Evolutionary conservation across 2,113 vertebrate genomes (phyloP).

Genomic region (Raja brachyura): DNA sequence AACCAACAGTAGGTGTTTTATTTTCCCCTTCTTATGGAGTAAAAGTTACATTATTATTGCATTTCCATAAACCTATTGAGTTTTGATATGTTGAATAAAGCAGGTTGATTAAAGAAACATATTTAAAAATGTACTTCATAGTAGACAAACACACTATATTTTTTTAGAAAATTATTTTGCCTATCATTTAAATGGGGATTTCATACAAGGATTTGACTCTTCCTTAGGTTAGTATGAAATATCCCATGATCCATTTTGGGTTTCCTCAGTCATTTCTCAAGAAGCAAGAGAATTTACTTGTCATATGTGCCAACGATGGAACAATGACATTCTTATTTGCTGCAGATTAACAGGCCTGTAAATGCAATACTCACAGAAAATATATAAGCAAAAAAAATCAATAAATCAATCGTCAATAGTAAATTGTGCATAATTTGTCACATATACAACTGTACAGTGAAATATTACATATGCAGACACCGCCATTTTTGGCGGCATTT

Average conservation of each 20-base stretch:
- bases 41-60: not conserved
- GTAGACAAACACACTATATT: not conserved
- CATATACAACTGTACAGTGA: too few species aligned
- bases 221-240: not conserved
- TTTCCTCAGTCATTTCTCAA: too few species aligned
- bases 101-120: not conserved
- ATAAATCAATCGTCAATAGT: too few species aligned
- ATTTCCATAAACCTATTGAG: not conserved
- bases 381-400: too few species aligned
- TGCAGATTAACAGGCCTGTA: too few species aligned
- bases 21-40: not conserved
- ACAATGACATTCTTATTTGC: too few species aligned
- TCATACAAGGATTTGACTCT: not conserved
- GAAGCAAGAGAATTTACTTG: not conserved
- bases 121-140: not conserved
- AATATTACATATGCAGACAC: too few species aligned
- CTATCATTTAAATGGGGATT: not conserved
- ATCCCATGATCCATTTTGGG: not conserved
- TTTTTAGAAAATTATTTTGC: not conserved
- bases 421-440: too few species aligned
- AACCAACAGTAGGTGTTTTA: conserved; percentile 44
- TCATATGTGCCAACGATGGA: too few species aligned
- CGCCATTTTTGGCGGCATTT: too few species aligned
- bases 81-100: not conserved
- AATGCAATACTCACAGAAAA: too few species aligned